Percentiles rank a stretch among this genome's conserved stretches.
Conservation (phyloP, 1,140 invertebrate species). For the Zaprionus inermis region DNA sequence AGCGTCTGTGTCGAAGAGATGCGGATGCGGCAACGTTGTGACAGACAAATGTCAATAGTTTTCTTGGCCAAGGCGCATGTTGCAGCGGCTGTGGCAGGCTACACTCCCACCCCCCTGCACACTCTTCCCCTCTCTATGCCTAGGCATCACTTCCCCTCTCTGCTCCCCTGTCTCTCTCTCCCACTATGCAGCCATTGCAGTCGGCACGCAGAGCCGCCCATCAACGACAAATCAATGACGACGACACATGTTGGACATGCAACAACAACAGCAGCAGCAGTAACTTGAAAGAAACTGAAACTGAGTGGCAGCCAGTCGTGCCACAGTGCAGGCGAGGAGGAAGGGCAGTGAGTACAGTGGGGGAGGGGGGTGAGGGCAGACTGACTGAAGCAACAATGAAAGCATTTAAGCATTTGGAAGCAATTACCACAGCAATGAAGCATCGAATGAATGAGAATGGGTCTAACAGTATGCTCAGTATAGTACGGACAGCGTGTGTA, state of each 20-base stretch:
- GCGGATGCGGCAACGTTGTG: slow-evolving; percentile 55
- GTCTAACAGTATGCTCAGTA: slow-evolving; percentile 30
- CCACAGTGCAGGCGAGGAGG: slow-evolving; percentile 18
- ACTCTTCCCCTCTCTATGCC: not conserved
- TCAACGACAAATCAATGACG: slow-evolving; percentile 82
- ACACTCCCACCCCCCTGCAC: not conserved
- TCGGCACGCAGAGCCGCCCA: slow-evolving; percentile 66
- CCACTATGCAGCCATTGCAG: slow-evolving; percentile 1
- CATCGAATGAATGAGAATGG: slow-evolving; percentile 75
- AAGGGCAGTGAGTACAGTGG: not conserved
- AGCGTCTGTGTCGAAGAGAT: not conserved
- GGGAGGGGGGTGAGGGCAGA: not conserved
- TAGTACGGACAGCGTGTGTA: not conserved
- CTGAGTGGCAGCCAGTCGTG: slow-evolving; percentile 43
- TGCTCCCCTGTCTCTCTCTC: not conserved
- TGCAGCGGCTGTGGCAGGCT: slow-evolving; percentile 20
- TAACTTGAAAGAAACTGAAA: slow-evolving; percentile 57
- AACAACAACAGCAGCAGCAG: slow-evolving; percentile 40
- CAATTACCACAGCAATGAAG: slow-evolving; percentile 81
- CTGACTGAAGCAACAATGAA: slow-evolving; percentile 62
- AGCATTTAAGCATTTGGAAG: slow-evolving; percentile 83
- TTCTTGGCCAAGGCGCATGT: slow-evolving; percentile 24
- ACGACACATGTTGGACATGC: slow-evolving; percentile 81
- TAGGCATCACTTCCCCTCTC: not conserved
- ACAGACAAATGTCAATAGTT: slow-evolving; percentile 81